phyloP scores from a whole-genome alignment of 1,140 invertebrate genomes.

The Zaprionus inermis region DNA sequence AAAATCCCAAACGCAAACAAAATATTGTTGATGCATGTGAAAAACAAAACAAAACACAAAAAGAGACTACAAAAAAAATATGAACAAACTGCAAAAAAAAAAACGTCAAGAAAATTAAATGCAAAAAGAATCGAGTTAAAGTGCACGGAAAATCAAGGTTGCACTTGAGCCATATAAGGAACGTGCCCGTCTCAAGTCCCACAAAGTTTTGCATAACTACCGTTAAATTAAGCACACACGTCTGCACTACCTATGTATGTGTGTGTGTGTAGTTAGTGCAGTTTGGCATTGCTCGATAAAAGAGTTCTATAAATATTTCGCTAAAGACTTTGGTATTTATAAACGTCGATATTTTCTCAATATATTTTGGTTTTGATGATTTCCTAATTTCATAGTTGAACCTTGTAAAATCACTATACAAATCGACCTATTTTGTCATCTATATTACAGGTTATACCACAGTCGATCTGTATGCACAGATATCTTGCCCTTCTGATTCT shows the following conservation, averaged over 20 bases:
- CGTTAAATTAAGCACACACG: conserved; percentile 9
- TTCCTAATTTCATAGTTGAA: no score
- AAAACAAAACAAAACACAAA: conserved; percentile 51
- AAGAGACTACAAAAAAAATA: conserved; percentile 3
- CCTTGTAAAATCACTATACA: no score
- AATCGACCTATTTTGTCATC: no score
- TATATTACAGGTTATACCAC: no score
- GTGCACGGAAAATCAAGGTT: conserved; percentile 73
- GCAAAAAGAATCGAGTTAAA: conserved; percentile 39
- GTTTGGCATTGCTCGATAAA: background rate
- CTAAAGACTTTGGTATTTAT: no score
- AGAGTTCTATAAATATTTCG: no score
- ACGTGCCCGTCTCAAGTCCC: conserved; percentile 56
- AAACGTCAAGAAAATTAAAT: background rate
- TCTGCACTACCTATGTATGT: background rate
- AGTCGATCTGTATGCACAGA: no score
- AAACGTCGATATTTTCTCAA: background rate
- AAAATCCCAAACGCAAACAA: conserved; percentile 19
- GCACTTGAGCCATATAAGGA: conserved; percentile 59
- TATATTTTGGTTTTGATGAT: background rate
- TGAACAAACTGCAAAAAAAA: conserved; percentile 35
- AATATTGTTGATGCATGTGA: conserved; percentile 71
- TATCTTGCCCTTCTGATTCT: no score
- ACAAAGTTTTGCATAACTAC: conserved; percentile 41
- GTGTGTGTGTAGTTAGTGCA: no score